These are phyloP conservation scores for Drosophila melanosoma DNA, from an alignment of 2,888 invertebrate genomes.

Conservation along the genomic window DNA sequence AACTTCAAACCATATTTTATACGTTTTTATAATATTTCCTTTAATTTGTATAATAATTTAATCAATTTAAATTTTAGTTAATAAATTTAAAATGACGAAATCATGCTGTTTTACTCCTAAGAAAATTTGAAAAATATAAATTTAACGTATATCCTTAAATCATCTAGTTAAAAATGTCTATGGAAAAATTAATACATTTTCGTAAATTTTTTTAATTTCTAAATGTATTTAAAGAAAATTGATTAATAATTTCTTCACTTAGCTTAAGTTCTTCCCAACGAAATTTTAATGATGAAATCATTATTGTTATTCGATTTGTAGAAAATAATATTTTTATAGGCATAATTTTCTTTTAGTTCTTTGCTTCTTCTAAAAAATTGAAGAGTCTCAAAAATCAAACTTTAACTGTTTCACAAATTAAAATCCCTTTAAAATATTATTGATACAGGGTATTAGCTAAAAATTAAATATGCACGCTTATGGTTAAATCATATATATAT, in stretches of 20 bases:
- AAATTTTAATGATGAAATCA: not conserved
- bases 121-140: not conserved
- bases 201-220: not conserved
- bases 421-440: not conserved
- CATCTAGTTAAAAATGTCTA: not conserved
- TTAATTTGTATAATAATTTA: not conserved
- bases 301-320: not conserved
- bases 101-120: not conserved
- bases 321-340: not conserved
- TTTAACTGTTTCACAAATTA: not conserved
- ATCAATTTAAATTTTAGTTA: not conserved
- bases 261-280: not conserved
- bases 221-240: fast-evolving
- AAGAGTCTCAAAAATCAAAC: not conserved
- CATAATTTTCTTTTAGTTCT: not conserved
- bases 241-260: not conserved
- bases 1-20: not conserved
- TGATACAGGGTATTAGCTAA: conserved; percentile 20
- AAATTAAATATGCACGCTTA: conserved; percentile 62
- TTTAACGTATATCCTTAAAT: fast-evolving
- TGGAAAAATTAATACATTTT: fast-evolving
- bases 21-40: not conserved
- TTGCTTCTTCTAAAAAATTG: fast-evolving
- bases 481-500: conserved; percentile 18
- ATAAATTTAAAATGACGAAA: not conserved